Evolutionary conservation across 2,797 vertebrate species (phyloP).

Genomic region (Falco berigora): DNA sequence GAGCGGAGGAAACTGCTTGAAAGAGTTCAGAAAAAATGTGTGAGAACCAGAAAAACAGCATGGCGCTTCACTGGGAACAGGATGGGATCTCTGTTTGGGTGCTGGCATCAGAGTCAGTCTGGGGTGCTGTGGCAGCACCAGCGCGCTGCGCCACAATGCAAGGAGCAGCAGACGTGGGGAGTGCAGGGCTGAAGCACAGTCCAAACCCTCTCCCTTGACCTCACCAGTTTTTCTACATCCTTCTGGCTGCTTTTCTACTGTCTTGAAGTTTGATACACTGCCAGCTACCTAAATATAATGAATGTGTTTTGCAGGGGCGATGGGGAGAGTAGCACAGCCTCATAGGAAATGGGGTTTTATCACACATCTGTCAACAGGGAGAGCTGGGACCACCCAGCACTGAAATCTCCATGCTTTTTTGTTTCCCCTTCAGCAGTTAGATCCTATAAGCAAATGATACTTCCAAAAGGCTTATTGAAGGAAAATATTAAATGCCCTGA

Average conservation of each 20-base stretch:
- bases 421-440: neutral
- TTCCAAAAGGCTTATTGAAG: neutral
- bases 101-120: rapidly evolving
- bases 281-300: neutral
- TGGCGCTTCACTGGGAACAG: neutral
- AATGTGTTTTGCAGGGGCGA: neutral
- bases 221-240: neutral
- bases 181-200: rapidly evolving
- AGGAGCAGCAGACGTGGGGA: neutral
- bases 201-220: neutral
- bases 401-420: neutral
- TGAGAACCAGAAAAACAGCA: neutral
- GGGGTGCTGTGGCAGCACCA: rapidly evolving
- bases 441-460: neutral
- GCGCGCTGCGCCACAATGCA: rapidly evolving
- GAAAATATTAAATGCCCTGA: neutral
- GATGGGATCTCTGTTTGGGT: neutral
- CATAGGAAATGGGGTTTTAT: neutral
- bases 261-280: neutral
- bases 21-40: neutral
- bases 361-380: neutral
- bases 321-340: neutral
- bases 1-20: neutral
- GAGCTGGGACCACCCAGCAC: neutral
- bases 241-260: neutral